Evolutionary conservation across 2,113 vertebrate species (phyloP).

Genomic region (Zootoca vivipara): DNA sequence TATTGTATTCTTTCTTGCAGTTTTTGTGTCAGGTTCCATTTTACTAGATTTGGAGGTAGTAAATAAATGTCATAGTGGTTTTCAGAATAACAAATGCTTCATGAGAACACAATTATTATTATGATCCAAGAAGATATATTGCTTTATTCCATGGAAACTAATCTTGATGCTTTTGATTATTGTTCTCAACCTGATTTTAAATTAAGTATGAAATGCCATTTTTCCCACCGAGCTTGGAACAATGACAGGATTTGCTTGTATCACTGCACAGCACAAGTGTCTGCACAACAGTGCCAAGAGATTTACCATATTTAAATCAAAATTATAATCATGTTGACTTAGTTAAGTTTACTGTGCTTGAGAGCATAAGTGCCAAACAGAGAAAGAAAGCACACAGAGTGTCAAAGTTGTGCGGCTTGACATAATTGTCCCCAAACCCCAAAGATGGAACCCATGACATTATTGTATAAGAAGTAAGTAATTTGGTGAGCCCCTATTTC

Average conservation of each 20-base stretch:
- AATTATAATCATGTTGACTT: slow-evolving; percentile 1
- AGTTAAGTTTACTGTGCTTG: slow-evolving; percentile 20
- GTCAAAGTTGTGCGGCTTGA: not conserved
- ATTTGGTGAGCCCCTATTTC: not conserved
- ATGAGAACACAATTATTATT: not conserved
- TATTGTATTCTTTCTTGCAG: not conserved
- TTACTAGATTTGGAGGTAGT: not conserved
- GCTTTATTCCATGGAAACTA: slow-evolving; percentile 12
- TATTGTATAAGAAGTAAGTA: not conserved
- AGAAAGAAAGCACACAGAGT: not conserved
- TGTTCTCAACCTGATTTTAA: slow-evolving; percentile 10
- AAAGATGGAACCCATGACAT: not conserved
- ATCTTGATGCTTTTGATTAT: not conserved
- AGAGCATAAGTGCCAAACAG: not conserved
- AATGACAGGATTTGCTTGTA: slow-evolving; percentile 22
- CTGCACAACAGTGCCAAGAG: slow-evolving; percentile 23
- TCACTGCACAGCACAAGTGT: slow-evolving; percentile 4
- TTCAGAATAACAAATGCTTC: slow-evolving; percentile 9
- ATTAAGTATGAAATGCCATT: not conserved
- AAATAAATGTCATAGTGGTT: slow-evolving; percentile 17
- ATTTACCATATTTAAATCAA: not conserved
- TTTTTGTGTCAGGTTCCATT: not conserved
- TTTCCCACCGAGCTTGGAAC: slow-evolving; percentile 19
- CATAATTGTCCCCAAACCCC: not conserved
- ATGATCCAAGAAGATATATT: not conserved